Conservation (phyloP, 23 tunicate genomes). For the Ciona savignyi region DNA sequence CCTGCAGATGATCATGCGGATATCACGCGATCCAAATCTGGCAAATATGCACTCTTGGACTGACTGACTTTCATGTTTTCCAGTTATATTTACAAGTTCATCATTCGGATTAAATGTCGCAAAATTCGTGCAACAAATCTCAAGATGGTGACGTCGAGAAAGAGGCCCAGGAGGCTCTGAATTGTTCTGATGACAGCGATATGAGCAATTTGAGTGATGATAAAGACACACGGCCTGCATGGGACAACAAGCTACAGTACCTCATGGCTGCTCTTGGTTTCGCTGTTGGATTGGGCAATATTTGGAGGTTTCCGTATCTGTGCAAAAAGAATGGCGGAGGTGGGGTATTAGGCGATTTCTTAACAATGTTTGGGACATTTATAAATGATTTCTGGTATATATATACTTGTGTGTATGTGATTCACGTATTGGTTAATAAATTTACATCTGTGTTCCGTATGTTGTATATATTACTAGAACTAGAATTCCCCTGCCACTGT, state of each 20-base stretch:
- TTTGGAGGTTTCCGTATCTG: constrained; percentile 95
- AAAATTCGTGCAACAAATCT: neutral
- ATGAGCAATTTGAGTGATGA: neutral
- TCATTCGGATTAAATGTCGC: no score
- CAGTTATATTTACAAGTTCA: no score
- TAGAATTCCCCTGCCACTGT: no score
- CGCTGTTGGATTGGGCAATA: constrained; percentile 93
- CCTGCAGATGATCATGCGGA: no score
- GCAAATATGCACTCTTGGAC: no score
- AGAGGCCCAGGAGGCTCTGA: neutral
- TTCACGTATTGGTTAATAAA: no score
- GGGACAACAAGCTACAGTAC: constrained; percentile 95
- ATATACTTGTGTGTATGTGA: no score
- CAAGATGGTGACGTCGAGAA: neutral
- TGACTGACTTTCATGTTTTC: no score
- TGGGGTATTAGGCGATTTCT: constrained; percentile 9
- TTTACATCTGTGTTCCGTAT: no score
- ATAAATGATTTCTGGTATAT: no score
- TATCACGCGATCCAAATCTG: no score
- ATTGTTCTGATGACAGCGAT: neutral
- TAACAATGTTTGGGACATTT: neutral
- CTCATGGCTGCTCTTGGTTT: constrained; percentile 95
- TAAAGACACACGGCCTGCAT: constrained; percentile 25
- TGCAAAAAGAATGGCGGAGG: constrained; percentile 97
- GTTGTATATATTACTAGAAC: no score